Conservation (phyloP, 2,888 invertebrate species). For the Cybosia mesomella region DNA sequence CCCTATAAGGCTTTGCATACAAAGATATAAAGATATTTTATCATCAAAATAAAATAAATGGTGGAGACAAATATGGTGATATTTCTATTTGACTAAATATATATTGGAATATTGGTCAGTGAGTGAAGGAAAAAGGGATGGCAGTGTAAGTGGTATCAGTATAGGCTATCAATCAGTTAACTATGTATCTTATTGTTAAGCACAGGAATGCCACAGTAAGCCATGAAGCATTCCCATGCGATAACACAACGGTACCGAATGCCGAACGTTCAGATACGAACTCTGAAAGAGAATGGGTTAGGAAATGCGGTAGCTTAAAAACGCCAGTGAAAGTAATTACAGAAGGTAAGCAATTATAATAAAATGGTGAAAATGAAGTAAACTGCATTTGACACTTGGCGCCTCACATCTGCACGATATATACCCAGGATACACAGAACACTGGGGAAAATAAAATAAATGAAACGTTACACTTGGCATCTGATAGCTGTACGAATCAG, state of each 20-base stretch:
- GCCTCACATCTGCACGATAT: not conserved
- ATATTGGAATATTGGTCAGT: not conserved
- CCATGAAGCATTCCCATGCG: not conserved
- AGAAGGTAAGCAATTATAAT: not conserved
- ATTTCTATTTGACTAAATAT: not conserved
- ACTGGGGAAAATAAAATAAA: not conserved
- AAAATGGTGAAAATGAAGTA: not conserved
- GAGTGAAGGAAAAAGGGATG: not conserved
- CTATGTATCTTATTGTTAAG: not conserved
- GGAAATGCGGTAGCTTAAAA: not conserved
- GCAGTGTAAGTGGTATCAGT: not conserved
- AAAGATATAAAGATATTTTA: not conserved
- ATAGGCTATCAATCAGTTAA: slow-evolving; percentile 4
- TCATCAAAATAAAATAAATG: not conserved
- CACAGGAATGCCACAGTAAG: not conserved
- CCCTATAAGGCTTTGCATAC: slow-evolving; percentile 28
- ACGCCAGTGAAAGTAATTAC: not conserved
- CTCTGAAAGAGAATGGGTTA: not conserved
- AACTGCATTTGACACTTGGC: not conserved
- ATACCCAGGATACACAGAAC: not conserved
- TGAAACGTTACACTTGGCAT: not conserved
- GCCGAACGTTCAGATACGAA: not conserved
- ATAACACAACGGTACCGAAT: not conserved
- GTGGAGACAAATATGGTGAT: not conserved
- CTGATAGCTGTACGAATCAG: not conserved